Percentiles rank a stretch among this genome's conserved stretches.
These are phyloP conservation scores for Aphidius ervi DNA, from an alignment of 1,140 invertebrate genomes.

Conservation along the genomic window DNA sequence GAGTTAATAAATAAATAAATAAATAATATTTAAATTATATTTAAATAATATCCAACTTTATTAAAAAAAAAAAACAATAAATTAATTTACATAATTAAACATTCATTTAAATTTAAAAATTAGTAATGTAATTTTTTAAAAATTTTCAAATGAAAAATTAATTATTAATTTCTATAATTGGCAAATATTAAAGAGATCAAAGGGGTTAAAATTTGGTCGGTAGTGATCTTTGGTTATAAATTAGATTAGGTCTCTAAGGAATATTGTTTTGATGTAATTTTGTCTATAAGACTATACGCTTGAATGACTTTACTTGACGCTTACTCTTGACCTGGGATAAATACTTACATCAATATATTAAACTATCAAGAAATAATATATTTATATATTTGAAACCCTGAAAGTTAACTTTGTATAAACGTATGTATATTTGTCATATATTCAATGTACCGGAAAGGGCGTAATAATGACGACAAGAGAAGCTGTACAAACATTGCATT, in stretches of 20 bases:
- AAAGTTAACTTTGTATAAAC: no score
- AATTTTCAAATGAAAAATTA: not conserved
- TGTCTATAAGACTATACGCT: not conserved
- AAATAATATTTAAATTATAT: no score
- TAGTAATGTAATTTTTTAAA: not conserved
- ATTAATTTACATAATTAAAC: no score
- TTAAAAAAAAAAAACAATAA: no score
- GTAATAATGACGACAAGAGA: no score
- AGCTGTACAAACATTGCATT: conserved; percentile 2
- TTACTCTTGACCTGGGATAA: conserved; percentile 10
- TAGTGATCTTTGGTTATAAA: no score
- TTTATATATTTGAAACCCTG: no score
- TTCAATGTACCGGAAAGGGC: no score
- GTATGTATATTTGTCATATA: no score
- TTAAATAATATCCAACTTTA: no score
- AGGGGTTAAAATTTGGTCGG: not conserved
- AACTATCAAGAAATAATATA: conserved; percentile 13
- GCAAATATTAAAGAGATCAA: not conserved
- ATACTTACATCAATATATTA: not conserved
- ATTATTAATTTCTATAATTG: not conserved
- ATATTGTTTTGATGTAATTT: not conserved
- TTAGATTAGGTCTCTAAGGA: not conserved
- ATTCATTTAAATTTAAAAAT: not conserved
- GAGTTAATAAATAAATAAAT: no score
- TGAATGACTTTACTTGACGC: not conserved